Conservation (phyloP, 2,797 vertebrate species). For the Gobio occitaniae region DNA sequence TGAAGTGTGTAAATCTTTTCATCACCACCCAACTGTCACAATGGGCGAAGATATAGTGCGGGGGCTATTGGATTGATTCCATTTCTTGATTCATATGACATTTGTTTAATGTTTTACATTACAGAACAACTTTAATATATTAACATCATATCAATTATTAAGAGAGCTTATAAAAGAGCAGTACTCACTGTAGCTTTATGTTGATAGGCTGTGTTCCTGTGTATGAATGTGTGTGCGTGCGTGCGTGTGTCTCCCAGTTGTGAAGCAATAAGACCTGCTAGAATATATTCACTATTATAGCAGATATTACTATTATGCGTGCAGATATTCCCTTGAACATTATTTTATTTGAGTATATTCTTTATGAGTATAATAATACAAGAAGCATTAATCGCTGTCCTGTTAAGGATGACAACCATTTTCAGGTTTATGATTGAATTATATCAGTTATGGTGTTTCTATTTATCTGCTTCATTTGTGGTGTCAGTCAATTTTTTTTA, state of each 20-base stretch:
- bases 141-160: constrained; percentile 44
- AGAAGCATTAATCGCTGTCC: constrained; percentile 10
- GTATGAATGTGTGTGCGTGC: neutral
- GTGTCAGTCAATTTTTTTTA: constrained; percentile 38
- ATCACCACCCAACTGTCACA: neutral
- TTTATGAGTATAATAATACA: constrained; percentile 27
- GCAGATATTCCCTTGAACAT: constrained; percentile 14
- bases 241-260: neutral
- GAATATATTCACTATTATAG: constrained; percentile 39
- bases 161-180: constrained; percentile 16
- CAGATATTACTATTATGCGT: constrained; percentile 21
- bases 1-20: neutral
- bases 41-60: neutral
- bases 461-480: constrained; percentile 45
- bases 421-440: constrained; percentile 48
- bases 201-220: neutral
- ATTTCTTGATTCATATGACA: constrained; percentile 20
- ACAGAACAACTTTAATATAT: constrained; percentile 37
- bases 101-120: constrained; percentile 33
- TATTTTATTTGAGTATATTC: constrained; percentile 40
- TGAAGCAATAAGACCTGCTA: constrained; percentile 59
- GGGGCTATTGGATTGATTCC: neutral
- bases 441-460: constrained; percentile 42
- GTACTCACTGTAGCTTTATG: constrained; percentile 11
- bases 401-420: constrained; percentile 10